phyloP scores from a whole-genome alignment of 1,140 invertebrate genomes.

The Ditylenchus dipsaci region DNA sequence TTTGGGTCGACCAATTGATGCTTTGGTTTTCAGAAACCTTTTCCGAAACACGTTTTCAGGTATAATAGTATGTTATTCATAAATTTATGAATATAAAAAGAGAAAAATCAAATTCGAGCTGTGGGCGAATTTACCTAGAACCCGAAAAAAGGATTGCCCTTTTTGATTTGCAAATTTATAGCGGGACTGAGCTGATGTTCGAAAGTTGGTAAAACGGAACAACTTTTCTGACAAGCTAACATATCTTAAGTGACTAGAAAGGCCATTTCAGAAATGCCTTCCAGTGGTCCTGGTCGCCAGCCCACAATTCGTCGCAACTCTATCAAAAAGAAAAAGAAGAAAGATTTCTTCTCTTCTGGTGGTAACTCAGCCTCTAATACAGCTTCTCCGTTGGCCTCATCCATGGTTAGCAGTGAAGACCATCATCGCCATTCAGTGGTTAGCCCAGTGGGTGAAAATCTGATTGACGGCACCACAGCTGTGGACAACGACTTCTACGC shows the following conservation, averaged over 20 bases:
- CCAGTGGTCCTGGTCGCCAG: conserved; percentile 50
- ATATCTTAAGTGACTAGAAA: not conserved
- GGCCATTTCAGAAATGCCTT: conserved; percentile 49
- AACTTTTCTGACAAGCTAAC: no score
- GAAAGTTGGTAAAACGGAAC: no score
- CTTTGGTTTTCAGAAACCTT: no score
- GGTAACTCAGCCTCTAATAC: conserved; percentile 70
- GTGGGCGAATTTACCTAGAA: no score
- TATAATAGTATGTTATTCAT: no score
- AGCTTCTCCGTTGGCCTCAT: conserved; percentile 62
- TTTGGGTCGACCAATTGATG: no score
- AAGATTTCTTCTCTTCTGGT: conserved; percentile 63
- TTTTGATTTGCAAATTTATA: no score
- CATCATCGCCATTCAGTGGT: not conserved
- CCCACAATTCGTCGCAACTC: conserved; percentile 34
- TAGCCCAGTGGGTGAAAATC: conserved; percentile 1
- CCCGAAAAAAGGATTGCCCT: no score
- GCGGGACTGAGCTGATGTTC: no score
- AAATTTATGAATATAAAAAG: no score
- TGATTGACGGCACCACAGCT: conserved; percentile 23
- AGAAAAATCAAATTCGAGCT: no score
- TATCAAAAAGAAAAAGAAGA: conserved; percentile 63
- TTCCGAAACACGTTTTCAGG: no score
- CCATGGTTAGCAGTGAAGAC: conserved; percentile 6
- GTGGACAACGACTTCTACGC: conserved; percentile 42